phyloP scores from a whole-genome alignment of 2,888 invertebrate genomes.

The Agrochola litura region DNA sequence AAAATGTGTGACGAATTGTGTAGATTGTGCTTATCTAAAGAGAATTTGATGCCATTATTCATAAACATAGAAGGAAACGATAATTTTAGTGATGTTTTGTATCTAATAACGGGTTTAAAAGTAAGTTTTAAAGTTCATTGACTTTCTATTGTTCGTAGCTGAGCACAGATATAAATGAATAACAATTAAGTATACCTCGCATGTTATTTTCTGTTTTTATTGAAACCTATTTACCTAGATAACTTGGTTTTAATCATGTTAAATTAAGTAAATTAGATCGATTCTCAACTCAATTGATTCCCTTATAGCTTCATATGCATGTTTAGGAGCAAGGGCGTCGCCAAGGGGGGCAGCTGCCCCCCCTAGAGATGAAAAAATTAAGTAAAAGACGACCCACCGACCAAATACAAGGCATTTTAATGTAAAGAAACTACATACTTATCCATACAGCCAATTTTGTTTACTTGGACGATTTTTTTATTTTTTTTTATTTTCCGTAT shows the following conservation, averaged over 20 bases:
- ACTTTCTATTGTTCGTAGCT: not conserved
- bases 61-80: conserved; percentile 17
- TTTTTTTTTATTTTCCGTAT: no score
- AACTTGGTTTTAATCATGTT: not conserved
- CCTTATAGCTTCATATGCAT: not conserved
- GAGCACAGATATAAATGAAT: not conserved
- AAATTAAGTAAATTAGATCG: not conserved
- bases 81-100: conserved; percentile 34
- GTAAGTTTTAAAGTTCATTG: conserved; percentile 52
- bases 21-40: conserved; percentile 65
- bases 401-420: no score
- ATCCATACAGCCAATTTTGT: no score
- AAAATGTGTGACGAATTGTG: conserved; percentile 58
- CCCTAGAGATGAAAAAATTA: no score
- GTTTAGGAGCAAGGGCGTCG: no score
- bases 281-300: not conserved
- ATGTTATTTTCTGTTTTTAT: not conserved
- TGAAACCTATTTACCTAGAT: not conserved
- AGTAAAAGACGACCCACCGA: no score
- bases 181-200: conserved; percentile 36
- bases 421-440: no score
- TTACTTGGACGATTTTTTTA: no score
- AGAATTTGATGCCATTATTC: conserved; percentile 61
- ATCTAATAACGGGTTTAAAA: conserved; percentile 48
- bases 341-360: no score